Conservation (phyloP, 2,113 vertebrate genomes). For the Ahaetulla prasina region DNA sequence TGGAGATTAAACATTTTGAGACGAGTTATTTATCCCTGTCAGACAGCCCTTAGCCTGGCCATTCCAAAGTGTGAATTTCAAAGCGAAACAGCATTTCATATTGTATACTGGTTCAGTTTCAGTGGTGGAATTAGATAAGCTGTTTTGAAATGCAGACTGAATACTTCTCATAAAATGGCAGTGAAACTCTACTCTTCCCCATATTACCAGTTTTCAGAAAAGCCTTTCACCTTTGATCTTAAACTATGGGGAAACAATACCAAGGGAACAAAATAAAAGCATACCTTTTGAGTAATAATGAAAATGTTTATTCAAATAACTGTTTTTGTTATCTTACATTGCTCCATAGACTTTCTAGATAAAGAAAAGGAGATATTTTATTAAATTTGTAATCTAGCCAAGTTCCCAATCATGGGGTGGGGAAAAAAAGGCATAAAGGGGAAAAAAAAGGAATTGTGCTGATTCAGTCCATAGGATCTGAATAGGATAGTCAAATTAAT, state of each 20-base stretch:
- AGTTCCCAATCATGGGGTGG: neutral
- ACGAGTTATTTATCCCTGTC: neutral
- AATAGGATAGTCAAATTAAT: neutral
- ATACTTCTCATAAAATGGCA: neutral
- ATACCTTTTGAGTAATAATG: neutral
- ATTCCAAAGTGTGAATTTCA: neutral
- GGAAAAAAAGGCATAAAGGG: neutral
- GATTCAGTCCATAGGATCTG: neutral
- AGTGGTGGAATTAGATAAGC: neutral
- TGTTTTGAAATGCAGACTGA: neutral
- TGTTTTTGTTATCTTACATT: neutral
- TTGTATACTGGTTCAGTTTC: neutral
- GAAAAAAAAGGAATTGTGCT: neutral
- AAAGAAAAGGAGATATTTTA: neutral
- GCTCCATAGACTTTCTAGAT: neutral
- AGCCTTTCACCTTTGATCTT: neutral
- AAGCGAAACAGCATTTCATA: neutral
- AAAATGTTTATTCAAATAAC: neutral
- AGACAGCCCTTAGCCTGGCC: neutral
- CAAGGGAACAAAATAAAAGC: neutral
- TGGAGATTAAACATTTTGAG: neutral
- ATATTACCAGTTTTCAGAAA: neutral
- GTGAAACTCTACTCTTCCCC: neutral
- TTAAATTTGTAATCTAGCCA: neutral
- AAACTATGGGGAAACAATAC: neutral